Percentiles rank a stretch among this genome's conserved stretches.
Evolutionary conservation across 2,888 invertebrate genomes (phyloP).

Genomic region (Nasonia oneida): DNA sequence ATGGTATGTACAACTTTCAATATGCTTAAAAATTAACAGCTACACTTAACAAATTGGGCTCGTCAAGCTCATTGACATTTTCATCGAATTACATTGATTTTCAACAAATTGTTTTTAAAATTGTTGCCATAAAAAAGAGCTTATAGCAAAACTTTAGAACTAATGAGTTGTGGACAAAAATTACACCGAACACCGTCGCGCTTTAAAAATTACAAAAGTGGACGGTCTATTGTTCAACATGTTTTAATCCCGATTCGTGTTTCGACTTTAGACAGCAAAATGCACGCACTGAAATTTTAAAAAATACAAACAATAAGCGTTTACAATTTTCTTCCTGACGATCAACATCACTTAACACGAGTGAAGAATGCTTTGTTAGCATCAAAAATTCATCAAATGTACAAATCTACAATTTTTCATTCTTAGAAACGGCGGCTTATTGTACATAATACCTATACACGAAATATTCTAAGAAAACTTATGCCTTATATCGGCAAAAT

Average conservation of each 20-base stretch:
- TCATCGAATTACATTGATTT: constrained; percentile 42
- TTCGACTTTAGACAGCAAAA: constrained; percentile 51
- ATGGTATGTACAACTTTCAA: constrained; percentile 71
- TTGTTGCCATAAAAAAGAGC: constrained; percentile 38
- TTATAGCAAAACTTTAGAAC: constrained; percentile 54
- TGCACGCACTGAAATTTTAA: constrained; percentile 54
- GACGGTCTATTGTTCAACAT: constrained; percentile 51
- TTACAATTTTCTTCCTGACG: constrained; percentile 59
- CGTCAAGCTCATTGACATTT: constrained; percentile 50
- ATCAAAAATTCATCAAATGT: constrained; percentile 67
- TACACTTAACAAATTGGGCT: constrained; percentile 65
- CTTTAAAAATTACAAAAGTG: constrained; percentile 45
- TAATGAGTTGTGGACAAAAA: constrained; percentile 22
- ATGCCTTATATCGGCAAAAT: constrained; percentile 73
- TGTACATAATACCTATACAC: constrained; percentile 67
- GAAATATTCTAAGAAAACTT: constrained; percentile 72
- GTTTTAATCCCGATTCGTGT: constrained; percentile 36
- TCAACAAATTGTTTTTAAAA: constrained; percentile 48
- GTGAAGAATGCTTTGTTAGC: constrained; percentile 61
- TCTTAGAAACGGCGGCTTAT: constrained; percentile 62
- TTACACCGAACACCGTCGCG: constrained; percentile 30
- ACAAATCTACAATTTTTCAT: constrained; percentile 69
- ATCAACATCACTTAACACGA: constrained; percentile 63
- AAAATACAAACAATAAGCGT: constrained; percentile 53
- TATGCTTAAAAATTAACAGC: constrained; percentile 70